Percentiles rank a stretch among this genome's conserved stretches.
Conservation (phyloP, 2,797 vertebrate species). For the Lagodon rhomboides region DNA sequence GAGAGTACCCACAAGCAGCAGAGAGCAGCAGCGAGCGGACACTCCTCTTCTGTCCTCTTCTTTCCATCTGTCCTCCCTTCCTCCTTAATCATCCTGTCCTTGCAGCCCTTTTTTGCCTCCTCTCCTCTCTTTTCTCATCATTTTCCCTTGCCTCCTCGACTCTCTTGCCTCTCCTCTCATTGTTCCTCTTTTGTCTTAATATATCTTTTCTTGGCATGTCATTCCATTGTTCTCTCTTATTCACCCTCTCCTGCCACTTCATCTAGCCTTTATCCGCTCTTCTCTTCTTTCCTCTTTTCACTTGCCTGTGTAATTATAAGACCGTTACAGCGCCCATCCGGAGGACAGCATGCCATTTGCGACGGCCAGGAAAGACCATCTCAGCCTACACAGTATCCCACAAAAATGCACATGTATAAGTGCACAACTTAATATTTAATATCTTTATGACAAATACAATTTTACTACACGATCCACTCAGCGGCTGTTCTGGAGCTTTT, state of each 20-base stretch:
- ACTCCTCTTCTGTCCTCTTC: conserved; percentile 41
- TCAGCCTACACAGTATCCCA: conserved; percentile 35
- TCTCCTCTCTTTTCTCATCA: conserved; percentile 29
- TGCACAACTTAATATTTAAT: not conserved
- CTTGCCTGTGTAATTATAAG: conserved; percentile 64
- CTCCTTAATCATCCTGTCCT: conserved; percentile 63
- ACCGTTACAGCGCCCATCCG: conserved; percentile 30
- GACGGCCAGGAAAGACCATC: conserved; percentile 21
- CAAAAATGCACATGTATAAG: not conserved
- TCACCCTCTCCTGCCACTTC: conserved; percentile 4
- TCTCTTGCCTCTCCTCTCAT: conserved; percentile 1
- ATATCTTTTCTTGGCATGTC: not conserved
- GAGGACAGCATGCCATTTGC: conserved; percentile 63
- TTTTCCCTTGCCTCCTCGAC: conserved; percentile 13
- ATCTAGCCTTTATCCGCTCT: not conserved
- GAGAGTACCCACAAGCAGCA: conserved; percentile 41
- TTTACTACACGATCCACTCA: not conserved
- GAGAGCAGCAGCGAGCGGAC: conserved; percentile 40
- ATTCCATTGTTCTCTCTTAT: not conserved
- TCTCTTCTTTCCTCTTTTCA: not conserved
- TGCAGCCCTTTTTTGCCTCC: conserved; percentile 18
- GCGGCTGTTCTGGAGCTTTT: not conserved
- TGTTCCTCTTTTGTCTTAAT: conserved; percentile 22
- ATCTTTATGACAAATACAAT: not conserved
- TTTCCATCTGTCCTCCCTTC: conserved; percentile 55